Evolutionary conservation across 2,888 invertebrate species (phyloP), one percentile per base, ranked within the genome.

Genomic region (Polydesmus complanatus): DNA sequence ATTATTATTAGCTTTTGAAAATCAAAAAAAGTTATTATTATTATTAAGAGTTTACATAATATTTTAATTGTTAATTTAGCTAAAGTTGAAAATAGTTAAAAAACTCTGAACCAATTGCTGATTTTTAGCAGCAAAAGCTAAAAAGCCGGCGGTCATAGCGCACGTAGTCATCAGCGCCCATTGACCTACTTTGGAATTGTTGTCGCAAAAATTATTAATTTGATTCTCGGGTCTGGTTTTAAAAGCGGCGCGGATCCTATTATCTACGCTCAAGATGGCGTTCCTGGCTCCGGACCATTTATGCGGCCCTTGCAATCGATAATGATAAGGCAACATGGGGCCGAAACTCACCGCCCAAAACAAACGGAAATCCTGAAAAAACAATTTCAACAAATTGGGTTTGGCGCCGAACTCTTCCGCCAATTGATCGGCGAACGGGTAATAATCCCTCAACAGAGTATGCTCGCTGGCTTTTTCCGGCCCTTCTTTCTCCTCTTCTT

Each of bases 201-300:
- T 37, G 14, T 14, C 14, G 37, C 37, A 8, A 14, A 5, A 37
- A 14, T 8, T 37, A 37, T 37, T 14, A 8, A 37, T 8, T 37
- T 37, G 37, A 14, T 37, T 37, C 14, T 5, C 37, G 5, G 37
- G 37, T 14, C 37, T 37, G n/a, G 59, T 59, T 26, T 27, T 26
- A n/a, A 68, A 56, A 2, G 68, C 62, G 8, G 60, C 66, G 8
- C 19, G 37, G 2, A 69, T 63, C 26, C 68, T 62, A 1, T 67
- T 59, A n/a, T 65, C 61, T 0, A 61, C 64, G 0, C 69, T 70
- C 53, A 73, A 54, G 50, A 77, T 73, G n/a, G 76, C 73, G 2
- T 74, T 65, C 37, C 74, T 67, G 1, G 77, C 77, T 2, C 73
- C 75, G 2, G 64, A 54, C 77, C 77, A 77, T 21, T 66, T 60